Base-by-base conservation (phyloP, 2,888 invertebrate genomes). In the Lycia hirtaria region DNA sequence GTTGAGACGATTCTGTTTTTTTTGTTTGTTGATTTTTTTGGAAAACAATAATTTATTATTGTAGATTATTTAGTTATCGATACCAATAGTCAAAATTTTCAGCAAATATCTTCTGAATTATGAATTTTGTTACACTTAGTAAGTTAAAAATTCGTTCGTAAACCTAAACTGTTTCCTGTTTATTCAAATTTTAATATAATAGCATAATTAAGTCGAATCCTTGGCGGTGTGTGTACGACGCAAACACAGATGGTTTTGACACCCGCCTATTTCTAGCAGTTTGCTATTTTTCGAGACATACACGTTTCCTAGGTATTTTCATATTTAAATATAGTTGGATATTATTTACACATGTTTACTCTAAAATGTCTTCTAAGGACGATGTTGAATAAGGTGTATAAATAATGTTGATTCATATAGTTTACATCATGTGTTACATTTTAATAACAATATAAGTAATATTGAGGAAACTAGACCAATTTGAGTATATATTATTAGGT, bases 231-330 rank as follows among this genome's bases (percentile, higher is more conserved):
- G 58, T 48, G 19, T 22, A 12, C 4, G 19, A 26, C 2, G 33
- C 51, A 62, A 65, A 65, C 54, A 65, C 65, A 65, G 56, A 26
- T 65, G 65, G 44, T 50, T n/a, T n/a, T 6, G 2, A 12, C 4
- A 50, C 22, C 22, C 30, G 48, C 28, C 52, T 58, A 60, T 51
- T 52, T 38, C 47, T 50, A 61, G 40, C 45, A 33, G 17, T 20
- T 9, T 7, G 30, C 22, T 32, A 26, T 33, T 28, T 20, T 22
- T 20, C 4, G 14, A 19, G 14, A 12, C 32, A 33, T 26, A 35
- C 7, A 43, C 6, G 10, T 32, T 51, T 22, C 44, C 32, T 45
- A 50, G 50, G 43, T 55, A 38, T 17, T 33, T 32, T 40, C 12
- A 32, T 44, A 30, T 49, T 49, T n/a, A 15, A 17, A 28, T n/a